phyloP scores from a whole-genome alignment of 1,140 invertebrate genomes.

The Lamellibrachia luymesi region DNA sequence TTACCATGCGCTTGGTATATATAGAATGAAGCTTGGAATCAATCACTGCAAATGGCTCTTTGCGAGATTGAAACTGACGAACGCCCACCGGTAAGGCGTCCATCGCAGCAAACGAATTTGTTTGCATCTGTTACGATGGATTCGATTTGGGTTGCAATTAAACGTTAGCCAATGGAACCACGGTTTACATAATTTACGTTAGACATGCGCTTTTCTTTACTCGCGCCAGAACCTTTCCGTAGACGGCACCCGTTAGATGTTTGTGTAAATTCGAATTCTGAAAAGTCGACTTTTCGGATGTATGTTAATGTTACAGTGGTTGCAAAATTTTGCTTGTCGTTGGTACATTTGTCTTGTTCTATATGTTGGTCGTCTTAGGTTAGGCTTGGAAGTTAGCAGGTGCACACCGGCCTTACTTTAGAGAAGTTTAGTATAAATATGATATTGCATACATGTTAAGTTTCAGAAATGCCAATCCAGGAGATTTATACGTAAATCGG shows the following conservation, averaged over 20 bases:
- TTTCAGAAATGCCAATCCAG: too few relatives aligned
- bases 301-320: too few relatives aligned
- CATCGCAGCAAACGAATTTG: neutral
- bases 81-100: neutral
- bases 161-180: neutral
- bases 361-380: neutral
- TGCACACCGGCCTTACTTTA: too few relatives aligned
- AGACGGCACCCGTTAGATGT: neutral
- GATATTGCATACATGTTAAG: too few relatives aligned
- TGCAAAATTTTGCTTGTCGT: neutral
- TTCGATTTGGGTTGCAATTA: neutral
- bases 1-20: neutral
- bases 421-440: too few relatives aligned
- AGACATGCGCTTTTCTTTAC: neutral
- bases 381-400: too few relatives aligned
- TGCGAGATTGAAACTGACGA: neutral
- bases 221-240: neutral
- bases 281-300: too few relatives aligned
- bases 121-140: neutral
- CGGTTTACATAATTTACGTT: neutral
- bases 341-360: neutral
- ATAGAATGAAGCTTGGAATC: neutral
- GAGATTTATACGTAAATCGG: too few relatives aligned
- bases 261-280: neutral
- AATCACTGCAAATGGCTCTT: neutral